Percentiles rank a stretch among this genome's conserved stretches.
These are phyloP conservation scores for Trissolcus japonicus DNA, from an alignment of 2,888 invertebrate species.

Conservation along the genomic window DNA sequence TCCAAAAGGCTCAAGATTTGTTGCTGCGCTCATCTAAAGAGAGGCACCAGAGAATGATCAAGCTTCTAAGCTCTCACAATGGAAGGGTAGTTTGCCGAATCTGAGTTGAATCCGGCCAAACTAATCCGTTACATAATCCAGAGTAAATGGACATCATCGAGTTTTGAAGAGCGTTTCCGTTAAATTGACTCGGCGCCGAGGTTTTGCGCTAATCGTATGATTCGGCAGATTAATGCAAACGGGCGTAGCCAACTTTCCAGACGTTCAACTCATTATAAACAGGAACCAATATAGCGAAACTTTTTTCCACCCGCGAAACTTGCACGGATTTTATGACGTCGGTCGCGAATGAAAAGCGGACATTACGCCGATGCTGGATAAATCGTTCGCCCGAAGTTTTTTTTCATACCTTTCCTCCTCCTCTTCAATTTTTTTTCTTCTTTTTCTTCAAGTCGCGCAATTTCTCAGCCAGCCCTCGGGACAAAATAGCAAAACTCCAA, in stretches of 20 bases:
- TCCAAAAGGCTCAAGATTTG: no score
- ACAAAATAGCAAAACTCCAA: conserved; percentile 16
- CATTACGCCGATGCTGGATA: conserved; percentile 24
- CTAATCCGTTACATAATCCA: conserved; percentile 58
- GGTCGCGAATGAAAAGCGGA: conserved; percentile 22
- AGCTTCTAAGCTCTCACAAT: conserved; percentile 49
- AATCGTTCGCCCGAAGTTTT: conserved; percentile 25
- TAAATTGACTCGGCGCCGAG: conserved; percentile 55
- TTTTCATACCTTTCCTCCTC: background rate
- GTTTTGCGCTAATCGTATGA: conserved; percentile 60
- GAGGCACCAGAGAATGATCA: no score
- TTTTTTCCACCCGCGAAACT: conserved; percentile 44
- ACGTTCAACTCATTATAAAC: conserved; percentile 65
- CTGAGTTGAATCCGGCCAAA: conserved; percentile 50
- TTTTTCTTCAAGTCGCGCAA: conserved; percentile 1
- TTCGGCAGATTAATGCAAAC: conserved; percentile 63
- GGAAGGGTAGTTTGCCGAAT: conserved; percentile 51
- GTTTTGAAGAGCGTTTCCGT: conserved; percentile 51
- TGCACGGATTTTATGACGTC: conserved; percentile 48
- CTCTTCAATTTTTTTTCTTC: background rate
- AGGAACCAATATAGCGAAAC: conserved; percentile 56
- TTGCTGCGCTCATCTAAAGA: no score
- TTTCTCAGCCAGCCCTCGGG: conserved; percentile 19
- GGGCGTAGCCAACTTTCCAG: conserved; percentile 63
- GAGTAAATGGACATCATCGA: conserved; percentile 55